Evolutionary conservation across 2,113 vertebrate genomes (phyloP), one percentile per base, ranked within the genome.

Genomic region (Anarhynchus alexandrinus): DNA sequence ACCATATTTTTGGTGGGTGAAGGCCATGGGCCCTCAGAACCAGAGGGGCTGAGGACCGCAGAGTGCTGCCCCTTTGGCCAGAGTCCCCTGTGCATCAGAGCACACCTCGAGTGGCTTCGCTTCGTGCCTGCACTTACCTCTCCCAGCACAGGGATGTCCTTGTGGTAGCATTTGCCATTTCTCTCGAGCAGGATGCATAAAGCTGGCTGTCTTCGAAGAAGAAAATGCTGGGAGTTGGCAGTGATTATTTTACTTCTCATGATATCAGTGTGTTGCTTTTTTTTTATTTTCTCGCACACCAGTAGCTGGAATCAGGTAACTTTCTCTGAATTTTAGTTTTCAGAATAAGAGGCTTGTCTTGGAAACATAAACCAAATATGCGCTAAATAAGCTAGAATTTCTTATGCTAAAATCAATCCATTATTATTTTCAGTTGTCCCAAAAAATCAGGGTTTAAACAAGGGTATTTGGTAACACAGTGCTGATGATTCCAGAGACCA

Each of bases 41-140:
- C 9, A 3, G 36, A 26, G 8, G 29, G n/a, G 9, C 30, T 82
- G 45, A 55, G n/a, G 19, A 26, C 10, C 16, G 17, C 4, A 3
- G 42, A 10, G 30, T 4, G 12, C 19, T 38, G 12, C 32, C 12
- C 9, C n/a, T 51, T 91, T 1, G 5, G 47, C n/a, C n/a, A n/a
- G 72, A 34, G 32, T 4, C 15, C 12, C 22, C 40, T 51, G 12
- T 5, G 5, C 29, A 3, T 38, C 30, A 34, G 58, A 47, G 45
- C 30, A 23, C 0, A 0, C 32, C 45, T 43, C 0, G 0, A 66
- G 45, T 7, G 38, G 29, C 11, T 74, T 74, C 1, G 4, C 27
- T 29, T 51, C 0, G 0, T 22, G 26, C 30, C 42, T 49, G 38
- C 2, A 2, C n/a, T 64, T 42, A 5, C 36, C 30, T 73, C n/a